These are phyloP conservation scores for Elephas maximus DNA, from an alignment of 2,113 vertebrate species.

Conservation along the genomic window DNA sequence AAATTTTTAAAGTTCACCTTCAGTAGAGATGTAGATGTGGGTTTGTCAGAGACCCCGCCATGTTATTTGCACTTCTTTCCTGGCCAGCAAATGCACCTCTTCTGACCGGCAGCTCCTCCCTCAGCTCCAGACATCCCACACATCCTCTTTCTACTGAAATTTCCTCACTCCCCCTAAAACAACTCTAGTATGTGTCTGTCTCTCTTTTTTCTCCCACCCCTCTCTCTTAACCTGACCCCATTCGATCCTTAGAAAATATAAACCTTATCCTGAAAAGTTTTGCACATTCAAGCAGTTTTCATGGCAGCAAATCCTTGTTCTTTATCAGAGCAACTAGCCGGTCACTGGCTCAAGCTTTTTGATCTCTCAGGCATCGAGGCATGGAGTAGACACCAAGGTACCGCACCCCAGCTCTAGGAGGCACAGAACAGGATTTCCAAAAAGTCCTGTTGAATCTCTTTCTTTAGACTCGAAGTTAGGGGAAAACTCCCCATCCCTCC, in stretches of 20 bases:
- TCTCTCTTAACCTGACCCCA: not conserved
- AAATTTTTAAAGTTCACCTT: not conserved
- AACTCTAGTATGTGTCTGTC: not conserved
- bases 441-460: not conserved
- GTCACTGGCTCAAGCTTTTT: not conserved
- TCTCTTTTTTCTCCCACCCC: rapidly evolving
- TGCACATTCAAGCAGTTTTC: not conserved
- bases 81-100: not conserved
- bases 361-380: not conserved
- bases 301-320: not conserved
- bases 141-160: not conserved
- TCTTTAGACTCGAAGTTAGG: not conserved
- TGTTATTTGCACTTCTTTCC: not conserved
- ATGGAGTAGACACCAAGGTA: not conserved
- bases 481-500: not conserved
- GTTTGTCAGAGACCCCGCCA: not conserved
- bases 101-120: not conserved
- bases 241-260: not conserved
- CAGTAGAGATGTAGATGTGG: too few species aligned
- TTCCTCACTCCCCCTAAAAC: not conserved
- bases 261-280: not conserved
- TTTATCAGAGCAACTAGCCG: not conserved
- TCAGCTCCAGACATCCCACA: not conserved
- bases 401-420: not conserved
- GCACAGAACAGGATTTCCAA: not conserved